These are phyloP conservation scores for Nemotelus nigrinus DNA, from an alignment of 2,888 invertebrate genomes.

Conservation along the genomic window DNA sequence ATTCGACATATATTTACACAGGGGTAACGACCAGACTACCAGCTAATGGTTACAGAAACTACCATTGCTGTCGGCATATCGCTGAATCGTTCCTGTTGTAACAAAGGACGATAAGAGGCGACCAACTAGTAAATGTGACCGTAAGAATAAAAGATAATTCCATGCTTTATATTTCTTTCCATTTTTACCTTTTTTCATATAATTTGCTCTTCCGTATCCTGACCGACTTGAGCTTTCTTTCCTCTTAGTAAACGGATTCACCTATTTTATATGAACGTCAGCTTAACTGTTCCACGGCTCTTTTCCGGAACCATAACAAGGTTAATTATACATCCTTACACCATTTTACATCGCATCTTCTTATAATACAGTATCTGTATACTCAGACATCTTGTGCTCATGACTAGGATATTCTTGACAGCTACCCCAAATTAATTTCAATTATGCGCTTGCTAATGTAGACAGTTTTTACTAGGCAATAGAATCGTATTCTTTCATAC, in stretches of 20 bases:
- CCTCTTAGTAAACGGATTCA: neutral
- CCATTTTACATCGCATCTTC: no score
- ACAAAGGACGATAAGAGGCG: neutral
- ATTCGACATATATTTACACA: neutral
- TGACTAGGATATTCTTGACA: neutral
- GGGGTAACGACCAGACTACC: neutral
- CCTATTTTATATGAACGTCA: no score
- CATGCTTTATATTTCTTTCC: slow-evolving; percentile 3
- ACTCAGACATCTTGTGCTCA: no score
- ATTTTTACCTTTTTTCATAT: neutral
- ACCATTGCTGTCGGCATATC: neutral
- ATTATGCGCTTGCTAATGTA: slow-evolving; percentile 37
- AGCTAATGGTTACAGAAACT: neutral
- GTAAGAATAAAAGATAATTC: slow-evolving; percentile 16
- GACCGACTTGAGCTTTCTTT: neutral
- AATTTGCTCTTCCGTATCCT: neutral
- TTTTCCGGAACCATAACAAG: neutral
- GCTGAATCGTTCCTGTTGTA: neutral
- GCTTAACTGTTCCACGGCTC: no score
- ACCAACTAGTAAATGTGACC: slow-evolving; percentile 24
- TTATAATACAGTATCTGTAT: no score
- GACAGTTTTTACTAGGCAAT: neutral
- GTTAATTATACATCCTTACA: no score
- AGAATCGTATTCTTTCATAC: no score
- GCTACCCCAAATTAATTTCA: slow-evolving; percentile 40